Conservation (phyloP, 2,113 vertebrate species). For the Pelmatolapia mariae region DNA sequence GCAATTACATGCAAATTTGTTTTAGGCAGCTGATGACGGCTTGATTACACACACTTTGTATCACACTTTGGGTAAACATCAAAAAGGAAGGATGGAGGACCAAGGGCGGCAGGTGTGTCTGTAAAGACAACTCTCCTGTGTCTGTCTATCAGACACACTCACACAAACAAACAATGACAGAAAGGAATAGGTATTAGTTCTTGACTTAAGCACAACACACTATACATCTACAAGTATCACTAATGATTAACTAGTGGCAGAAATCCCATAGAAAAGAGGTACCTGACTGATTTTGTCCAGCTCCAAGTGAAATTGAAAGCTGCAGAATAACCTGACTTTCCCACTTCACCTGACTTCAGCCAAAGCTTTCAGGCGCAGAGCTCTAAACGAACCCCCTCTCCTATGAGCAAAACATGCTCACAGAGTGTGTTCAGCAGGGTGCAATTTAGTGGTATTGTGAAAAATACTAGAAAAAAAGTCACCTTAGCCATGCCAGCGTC, state of each 20-base stretch:
- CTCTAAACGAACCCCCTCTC: not conserved
- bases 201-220: not conserved
- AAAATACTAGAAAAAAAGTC: not conserved
- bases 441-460: not conserved
- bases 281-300: not conserved
- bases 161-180: not conserved
- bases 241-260: not conserved
- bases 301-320: not conserved
- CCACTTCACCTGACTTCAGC: not conserved
- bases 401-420: not conserved
- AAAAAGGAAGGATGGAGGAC: not conserved
- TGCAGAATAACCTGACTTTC: not conserved
- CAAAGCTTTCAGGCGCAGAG: not conserved
- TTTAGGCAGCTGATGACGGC: slow-evolving; percentile 11
- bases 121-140: not conserved
- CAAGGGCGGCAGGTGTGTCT: not conserved
- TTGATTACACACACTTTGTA: slow-evolving; percentile 34
- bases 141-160: not conserved
- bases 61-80: not conserved
- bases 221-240: not conserved
- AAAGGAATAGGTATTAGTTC: not conserved
- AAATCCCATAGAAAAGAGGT: not conserved
- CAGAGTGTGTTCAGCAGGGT: not conserved
- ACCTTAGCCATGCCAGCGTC: not conserved
- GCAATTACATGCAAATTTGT: slow-evolving; percentile 35